Evolutionary conservation across 2,797 vertebrate species (phyloP), one percentile per base, ranked within the genome.

Genomic region (Toxotes lorentzi): DNA sequence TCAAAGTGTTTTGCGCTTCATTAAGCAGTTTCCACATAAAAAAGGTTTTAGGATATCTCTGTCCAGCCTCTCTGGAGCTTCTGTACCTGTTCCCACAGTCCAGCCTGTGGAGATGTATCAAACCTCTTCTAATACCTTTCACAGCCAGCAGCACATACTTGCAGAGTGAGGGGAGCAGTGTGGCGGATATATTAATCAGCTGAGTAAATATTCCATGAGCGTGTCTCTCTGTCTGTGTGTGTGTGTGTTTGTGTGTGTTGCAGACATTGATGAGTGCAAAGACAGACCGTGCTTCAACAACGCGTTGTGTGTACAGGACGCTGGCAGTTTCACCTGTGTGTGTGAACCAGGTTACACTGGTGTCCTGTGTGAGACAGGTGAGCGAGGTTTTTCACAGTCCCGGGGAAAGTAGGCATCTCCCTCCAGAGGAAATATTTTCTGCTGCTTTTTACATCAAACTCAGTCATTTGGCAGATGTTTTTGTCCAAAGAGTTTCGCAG

Each of bases 141-240:
- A 89, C 93, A 94, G 94, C 94, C 92, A 95, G 93, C 89, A 91
- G 91, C 88, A 78, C 94, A 95, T 94, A 94, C 86, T 94, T 95
- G 91, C 83, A 91, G 92, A 88, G 91, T 93, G 92, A 95, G 93
- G 86, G 90, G 92, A 95, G 92, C 83, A 81, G 84, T 66, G 90
- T 88, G 91, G 88, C 87, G 91, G 94, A 94, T 94, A 91, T 94
- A 94, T 94, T 94, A 93, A 95, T 95, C 95, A 95, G 94, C 95
- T 95, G 95, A 95, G 91, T 94, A 95, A 95, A 95, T 93, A 95
- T 92, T 90, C 91, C 84, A 74, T 78, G 76, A 73, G 68, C 54
- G 58, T 84, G 82, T 89, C 56, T 84, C 63, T 82, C 48, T 84
- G 60, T 88, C 70, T 73, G 38, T 67, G 59, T 76, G 58, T 69